phyloP scores from a whole-genome alignment of 2,888 invertebrate genomes.

The Ecdyonurus torrentis region DNA sequence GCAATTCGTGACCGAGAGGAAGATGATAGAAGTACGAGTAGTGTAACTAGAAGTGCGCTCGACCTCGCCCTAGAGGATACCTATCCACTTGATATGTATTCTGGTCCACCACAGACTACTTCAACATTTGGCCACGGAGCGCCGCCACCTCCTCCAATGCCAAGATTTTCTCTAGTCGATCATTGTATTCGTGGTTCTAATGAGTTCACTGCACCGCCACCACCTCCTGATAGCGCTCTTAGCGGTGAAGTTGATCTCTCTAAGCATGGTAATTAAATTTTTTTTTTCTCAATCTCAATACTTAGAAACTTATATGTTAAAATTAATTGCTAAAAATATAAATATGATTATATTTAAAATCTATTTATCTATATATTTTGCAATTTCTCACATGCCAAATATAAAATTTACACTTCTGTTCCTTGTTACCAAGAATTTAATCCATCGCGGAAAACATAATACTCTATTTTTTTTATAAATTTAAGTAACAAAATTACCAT shows the following conservation, averaged over 20 bases:
- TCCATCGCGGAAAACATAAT: too few species aligned
- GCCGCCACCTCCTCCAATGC: conserved; percentile 1
- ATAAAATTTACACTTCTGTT: too few species aligned
- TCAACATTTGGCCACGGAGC: conserved; percentile 1
- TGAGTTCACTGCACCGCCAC: conserved; percentile 13
- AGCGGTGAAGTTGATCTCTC: not conserved
- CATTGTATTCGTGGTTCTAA: conserved; percentile 14
- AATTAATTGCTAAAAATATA: too few species aligned
- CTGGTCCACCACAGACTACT: not conserved
- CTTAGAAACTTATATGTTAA: too few species aligned
- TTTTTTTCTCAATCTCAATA: too few species aligned
- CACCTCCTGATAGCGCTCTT: not conserved
- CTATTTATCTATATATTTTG: too few species aligned
- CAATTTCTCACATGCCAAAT: too few species aligned
- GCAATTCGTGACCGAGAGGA: not conserved
- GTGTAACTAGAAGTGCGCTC: too few species aligned
- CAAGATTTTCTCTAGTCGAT: conserved; percentile 4
- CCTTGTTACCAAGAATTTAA: too few species aligned
- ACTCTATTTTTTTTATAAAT: too few species aligned
- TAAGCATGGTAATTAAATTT: not conserved
- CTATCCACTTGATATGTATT: not conserved
- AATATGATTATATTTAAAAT: too few species aligned
- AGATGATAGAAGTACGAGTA: not conserved
- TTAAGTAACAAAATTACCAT: too few species aligned
- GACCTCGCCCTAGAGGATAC: not conserved